phyloP scores from a whole-genome alignment of 2,888 invertebrate species.

The Drosophila rellima region DNA sequence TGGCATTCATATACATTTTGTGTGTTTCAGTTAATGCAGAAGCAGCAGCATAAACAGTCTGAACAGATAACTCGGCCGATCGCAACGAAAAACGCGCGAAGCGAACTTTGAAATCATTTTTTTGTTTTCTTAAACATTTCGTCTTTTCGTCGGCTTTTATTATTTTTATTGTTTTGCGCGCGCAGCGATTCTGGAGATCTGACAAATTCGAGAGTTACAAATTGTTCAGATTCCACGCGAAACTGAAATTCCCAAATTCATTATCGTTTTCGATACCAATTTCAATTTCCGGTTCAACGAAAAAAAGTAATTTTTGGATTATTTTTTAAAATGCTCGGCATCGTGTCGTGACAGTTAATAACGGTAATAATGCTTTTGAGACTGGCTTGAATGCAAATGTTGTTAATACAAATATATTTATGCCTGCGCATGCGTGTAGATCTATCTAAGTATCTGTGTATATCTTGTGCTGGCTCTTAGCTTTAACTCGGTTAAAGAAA shows the following conservation, averaged over 20 bases:
- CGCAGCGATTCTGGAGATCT: constrained; percentile 31
- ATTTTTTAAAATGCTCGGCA: constrained; percentile 36
- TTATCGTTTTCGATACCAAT: constrained; percentile 2
- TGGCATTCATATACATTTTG: too few species aligned
- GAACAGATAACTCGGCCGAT: constrained; percentile 63
- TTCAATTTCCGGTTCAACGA: constrained; percentile 12
- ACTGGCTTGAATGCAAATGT: constrained; percentile 2
- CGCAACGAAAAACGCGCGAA: constrained; percentile 65
- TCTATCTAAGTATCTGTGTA: constrained; percentile 7
- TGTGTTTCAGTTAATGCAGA: neutral
- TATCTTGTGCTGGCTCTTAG: constrained; percentile 27
- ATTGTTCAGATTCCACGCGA: constrained; percentile 4
- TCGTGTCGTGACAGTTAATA: constrained; percentile 12
- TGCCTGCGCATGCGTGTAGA: constrained; percentile 21
- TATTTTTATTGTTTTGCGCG: constrained; percentile 48
- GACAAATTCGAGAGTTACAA: constrained; percentile 16
- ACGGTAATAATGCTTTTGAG: constrained; percentile 28
- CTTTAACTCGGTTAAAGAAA: constrained; percentile 33
- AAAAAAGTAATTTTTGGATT: constrained; percentile 5
- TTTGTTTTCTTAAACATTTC: constrained; percentile 18
- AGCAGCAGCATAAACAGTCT: constrained; percentile 41
- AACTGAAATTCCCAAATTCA: constrained; percentile 6
- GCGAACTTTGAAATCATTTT: constrained; percentile 15
- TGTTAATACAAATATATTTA: neutral
- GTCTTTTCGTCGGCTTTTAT: constrained; percentile 28